These are phyloP conservation scores for Oreochromis mossambicus DNA, from an alignment of 2,797 vertebrate species.

Conservation along the genomic window DNA sequence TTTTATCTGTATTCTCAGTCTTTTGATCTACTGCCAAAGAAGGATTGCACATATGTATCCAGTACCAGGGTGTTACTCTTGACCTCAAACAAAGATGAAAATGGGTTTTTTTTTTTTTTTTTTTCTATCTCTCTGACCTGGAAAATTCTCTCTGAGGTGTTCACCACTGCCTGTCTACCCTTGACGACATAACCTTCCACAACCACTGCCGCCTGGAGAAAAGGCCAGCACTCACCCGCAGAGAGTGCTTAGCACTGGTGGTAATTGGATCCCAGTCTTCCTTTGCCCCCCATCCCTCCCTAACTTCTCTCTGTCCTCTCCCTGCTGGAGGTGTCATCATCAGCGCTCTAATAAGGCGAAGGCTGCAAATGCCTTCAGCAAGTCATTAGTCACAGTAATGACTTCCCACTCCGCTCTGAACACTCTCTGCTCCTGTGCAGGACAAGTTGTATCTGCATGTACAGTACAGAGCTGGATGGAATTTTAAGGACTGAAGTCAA, in stretches of 20 bases:
- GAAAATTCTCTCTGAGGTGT: constrained; percentile 1
- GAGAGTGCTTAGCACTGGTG: constrained; percentile 33
- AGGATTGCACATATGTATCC: constrained; percentile 41
- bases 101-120: not conserved
- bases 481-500: not conserved
- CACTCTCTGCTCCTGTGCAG: constrained; percentile 4
- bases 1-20: not conserved
- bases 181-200: constrained; percentile 16
- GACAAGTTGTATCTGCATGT: constrained; percentile 5
- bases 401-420: constrained; percentile 23
- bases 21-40: not conserved
- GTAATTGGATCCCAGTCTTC: constrained; percentile 65
- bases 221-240: not conserved
- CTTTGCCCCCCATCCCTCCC: not conserved
- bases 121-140: not conserved
- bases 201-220: not conserved
- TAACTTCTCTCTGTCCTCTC: constrained; percentile 12
- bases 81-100: constrained; percentile 45
- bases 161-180: constrained; percentile 20
- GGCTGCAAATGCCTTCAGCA: constrained; percentile 47
- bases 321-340: constrained; percentile 45
- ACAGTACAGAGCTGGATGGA: not conserved
- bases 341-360: constrained; percentile 58
- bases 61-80: constrained; percentile 37
- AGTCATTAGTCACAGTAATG: constrained; percentile 68